phyloP scores from a whole-genome alignment of 2,113 vertebrate species.

The Pseudonaja textilis region DNA sequence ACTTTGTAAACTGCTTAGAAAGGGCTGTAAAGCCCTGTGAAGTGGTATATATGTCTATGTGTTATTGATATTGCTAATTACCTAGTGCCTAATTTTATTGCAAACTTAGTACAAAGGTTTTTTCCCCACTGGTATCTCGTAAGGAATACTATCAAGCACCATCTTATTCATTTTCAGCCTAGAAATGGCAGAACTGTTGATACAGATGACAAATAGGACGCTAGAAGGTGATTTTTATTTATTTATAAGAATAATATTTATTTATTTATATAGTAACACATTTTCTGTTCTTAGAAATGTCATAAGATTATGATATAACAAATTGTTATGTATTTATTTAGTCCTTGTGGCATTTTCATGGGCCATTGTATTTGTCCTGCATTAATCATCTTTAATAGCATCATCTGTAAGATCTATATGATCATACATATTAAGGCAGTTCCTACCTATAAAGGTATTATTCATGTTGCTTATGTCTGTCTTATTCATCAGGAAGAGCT shows the following conservation, averaged over 20 bases:
- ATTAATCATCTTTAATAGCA: background rate
- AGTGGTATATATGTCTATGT: too few species aligned
- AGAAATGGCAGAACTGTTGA: slow-evolving; percentile 73
- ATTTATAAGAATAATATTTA: background rate
- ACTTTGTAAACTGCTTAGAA: too few species aligned
- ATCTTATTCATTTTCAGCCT: slow-evolving; percentile 61
- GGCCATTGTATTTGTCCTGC: background rate
- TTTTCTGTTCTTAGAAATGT: background rate
- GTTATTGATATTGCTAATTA: background rate
- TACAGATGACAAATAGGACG: slow-evolving; percentile 43
- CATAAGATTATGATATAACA: background rate
- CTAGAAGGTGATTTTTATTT: slow-evolving; percentile 44
- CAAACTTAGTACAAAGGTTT: background rate
- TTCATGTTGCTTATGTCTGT: background rate
- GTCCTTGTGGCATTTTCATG: background rate
- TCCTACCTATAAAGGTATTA: background rate
- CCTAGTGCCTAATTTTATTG: background rate
- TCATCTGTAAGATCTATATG: background rate
- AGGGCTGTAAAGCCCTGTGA: too few species aligned
- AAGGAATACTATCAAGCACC: background rate
- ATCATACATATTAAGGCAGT: background rate
- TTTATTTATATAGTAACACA: background rate
- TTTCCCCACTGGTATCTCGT: background rate
- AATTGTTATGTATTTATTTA: background rate
- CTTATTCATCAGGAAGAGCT: background rate